Evolutionary conservation across 2,797 vertebrate species (phyloP).

Genomic region (Lagorchestes hirsutus): DNA sequence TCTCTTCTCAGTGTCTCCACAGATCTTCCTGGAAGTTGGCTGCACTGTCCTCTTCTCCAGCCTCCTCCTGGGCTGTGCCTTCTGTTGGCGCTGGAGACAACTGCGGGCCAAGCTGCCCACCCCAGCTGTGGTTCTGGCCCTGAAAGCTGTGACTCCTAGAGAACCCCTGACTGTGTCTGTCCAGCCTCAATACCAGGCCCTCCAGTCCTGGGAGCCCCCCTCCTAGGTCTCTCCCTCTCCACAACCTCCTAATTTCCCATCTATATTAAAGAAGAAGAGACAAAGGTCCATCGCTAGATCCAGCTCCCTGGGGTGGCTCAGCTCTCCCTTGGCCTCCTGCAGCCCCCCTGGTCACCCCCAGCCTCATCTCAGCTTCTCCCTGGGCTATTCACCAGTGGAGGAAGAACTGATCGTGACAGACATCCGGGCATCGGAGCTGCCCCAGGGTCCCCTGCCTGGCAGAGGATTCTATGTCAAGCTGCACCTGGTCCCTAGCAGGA

Average conservation of each 20-base stretch:
- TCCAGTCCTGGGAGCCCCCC: background rate
- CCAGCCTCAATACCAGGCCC: constrained; percentile 85
- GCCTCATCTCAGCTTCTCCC: background rate
- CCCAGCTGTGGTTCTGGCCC: constrained; percentile 68
- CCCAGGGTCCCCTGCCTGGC: constrained; percentile 76
- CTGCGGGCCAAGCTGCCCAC: constrained; percentile 55
- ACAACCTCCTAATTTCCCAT: background rate
- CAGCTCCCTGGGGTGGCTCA: constrained; percentile 79
- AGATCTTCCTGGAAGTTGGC: constrained; percentile 88
- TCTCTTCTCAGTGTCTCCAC: constrained; percentile 85
- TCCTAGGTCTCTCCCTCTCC: background rate
- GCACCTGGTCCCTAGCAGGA: constrained; percentile 87
- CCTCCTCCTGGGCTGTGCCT: constrained; percentile 86
- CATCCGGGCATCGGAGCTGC: constrained; percentile 84
- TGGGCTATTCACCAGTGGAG: constrained; percentile 72
- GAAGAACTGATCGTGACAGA: constrained; percentile 85
- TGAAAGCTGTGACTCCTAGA: constrained; percentile 75
- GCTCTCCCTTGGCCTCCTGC: constrained; percentile 88
- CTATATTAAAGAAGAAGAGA: background rate
- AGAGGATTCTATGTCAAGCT: constrained; percentile 85
- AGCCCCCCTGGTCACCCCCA: background rate
- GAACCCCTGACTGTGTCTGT: constrained; percentile 77
- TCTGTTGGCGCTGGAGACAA: constrained; percentile 86
- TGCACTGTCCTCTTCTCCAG: constrained; percentile 89
- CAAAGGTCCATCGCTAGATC: constrained; percentile 10